A percentile compares a stretch with the other conserved stretches of the same genome.
Evolutionary conservation across 2,113 vertebrate species (phyloP).

Genomic region (Urocitellus parryii): DNA sequence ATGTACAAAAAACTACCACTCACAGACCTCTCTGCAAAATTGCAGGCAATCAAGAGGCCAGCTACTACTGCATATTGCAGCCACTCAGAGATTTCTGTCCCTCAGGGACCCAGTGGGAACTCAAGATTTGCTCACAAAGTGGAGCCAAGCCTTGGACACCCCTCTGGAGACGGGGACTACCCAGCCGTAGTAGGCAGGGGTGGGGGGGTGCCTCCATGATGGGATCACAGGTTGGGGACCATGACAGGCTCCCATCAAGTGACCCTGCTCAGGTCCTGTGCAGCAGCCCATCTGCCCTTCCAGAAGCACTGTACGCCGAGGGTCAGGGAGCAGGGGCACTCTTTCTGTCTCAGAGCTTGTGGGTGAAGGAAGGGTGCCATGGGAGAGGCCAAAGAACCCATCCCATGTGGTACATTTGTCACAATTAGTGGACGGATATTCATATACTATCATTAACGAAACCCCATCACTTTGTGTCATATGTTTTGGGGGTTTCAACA

Average conservation of each 20-base stretch:
- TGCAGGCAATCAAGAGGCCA: background rate
- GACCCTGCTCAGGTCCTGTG: background rate
- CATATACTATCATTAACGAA: background rate
- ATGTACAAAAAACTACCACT: background rate
- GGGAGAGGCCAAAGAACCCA: background rate
- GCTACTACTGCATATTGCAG: background rate
- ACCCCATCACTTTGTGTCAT: background rate
- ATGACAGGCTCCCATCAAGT: accelerated
- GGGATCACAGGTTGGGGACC: accelerated
- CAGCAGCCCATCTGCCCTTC: accelerated
- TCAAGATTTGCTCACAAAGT: no score
- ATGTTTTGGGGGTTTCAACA: background rate
- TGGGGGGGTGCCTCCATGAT: background rate
- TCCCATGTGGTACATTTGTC: background rate
- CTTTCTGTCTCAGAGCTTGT: background rate
- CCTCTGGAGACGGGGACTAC: background rate
- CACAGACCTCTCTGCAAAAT: background rate
- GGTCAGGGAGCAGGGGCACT: no score
- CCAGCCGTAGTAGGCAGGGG: accelerated
- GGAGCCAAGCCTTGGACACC: background rate
- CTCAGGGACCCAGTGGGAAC: accelerated
- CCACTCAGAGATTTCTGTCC: background rate
- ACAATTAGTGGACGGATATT: background rate
- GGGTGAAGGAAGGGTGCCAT: accelerated
- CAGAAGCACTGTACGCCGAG: background rate